A percentile compares a stretch with the other conserved stretches of the same genome.
Conservation (phyloP, 2,113 vertebrate species). For the Melanerpes formicivorus region DNA sequence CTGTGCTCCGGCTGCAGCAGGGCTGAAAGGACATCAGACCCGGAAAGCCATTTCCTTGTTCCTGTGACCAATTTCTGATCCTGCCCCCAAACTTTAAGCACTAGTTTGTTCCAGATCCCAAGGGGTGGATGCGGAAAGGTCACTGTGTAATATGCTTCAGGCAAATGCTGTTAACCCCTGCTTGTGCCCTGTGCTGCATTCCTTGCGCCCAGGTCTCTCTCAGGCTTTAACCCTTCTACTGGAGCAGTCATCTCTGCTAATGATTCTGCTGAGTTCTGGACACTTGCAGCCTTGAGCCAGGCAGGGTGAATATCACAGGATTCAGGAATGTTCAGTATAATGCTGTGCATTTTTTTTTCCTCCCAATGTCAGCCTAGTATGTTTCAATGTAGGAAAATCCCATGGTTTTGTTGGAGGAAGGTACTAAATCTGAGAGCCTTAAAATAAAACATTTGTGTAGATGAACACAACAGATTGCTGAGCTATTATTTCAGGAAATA, state of each 20-base stretch:
- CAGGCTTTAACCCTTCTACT: background rate
- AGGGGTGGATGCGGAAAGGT: background rate
- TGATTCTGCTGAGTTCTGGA: background rate
- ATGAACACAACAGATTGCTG: background rate
- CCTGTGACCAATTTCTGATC: background rate
- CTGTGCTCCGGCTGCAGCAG: background rate
- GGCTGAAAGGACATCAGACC: fast-evolving
- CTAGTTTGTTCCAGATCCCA: background rate
- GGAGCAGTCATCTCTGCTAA: background rate
- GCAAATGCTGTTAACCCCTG: background rate
- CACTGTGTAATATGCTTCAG: background rate
- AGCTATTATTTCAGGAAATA: background rate
- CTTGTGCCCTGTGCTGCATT: background rate
- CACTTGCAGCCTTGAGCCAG: background rate
- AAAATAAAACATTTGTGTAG: background rate
- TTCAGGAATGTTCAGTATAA: background rate
- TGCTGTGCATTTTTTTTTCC: background rate
- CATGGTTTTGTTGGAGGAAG: background rate
- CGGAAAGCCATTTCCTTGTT: background rate
- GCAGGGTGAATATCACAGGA: background rate
- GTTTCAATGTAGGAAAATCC: background rate
- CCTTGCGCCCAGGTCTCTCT: fast-evolving
- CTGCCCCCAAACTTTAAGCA: background rate
- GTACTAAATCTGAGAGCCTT: background rate
- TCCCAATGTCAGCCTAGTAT: background rate